Percentiles rank a stretch among this genome's conserved stretches.
Evolutionary conservation across 2,113 vertebrate species (phyloP).

Genomic region (Xenotilapia caudafasciata): DNA sequence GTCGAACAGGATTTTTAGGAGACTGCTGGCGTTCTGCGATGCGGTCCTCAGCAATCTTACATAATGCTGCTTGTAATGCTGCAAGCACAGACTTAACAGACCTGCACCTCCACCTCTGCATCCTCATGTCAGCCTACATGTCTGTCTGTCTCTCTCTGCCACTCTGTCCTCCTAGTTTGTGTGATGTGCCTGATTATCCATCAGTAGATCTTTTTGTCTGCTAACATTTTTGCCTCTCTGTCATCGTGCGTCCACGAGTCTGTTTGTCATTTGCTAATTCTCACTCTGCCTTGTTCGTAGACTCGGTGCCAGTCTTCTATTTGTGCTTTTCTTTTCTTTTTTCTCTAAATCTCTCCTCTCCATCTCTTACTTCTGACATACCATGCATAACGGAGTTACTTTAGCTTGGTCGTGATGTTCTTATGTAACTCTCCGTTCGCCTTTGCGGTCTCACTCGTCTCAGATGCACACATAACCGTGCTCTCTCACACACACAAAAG

Average conservation of each 20-base stretch:
- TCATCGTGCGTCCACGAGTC: not conserved
- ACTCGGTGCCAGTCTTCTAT: not conserved
- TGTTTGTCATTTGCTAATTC: not conserved
- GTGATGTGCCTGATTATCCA: not conserved
- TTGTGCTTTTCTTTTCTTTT: not conserved
- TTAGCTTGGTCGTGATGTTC: slow-evolving; percentile 13
- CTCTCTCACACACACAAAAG: not conserved
- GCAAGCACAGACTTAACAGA: slow-evolving; percentile 25
- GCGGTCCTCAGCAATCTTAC: slow-evolving; percentile 22
- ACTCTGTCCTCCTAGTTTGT: not conserved
- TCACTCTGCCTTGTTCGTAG: not conserved
- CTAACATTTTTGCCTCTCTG: not conserved
- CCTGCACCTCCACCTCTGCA: slow-evolving; percentile 30
- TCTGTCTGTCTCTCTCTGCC: not conserved
- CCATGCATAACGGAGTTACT: slow-evolving; percentile 16
- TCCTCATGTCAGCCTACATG: not conserved
- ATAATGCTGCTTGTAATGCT: slow-evolving; percentile 47
- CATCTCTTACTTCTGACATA: slow-evolving; percentile 9
- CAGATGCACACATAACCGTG: not conserved
- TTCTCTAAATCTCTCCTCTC: not conserved
- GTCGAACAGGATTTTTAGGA: slow-evolving; percentile 11
- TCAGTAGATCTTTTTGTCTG: not conserved
- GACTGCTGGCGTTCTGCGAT: not conserved
- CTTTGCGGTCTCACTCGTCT: slow-evolving; percentile 3
- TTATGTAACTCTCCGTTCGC: slow-evolving; percentile 46